Base-by-base conservation (phyloP, 2,113 vertebrate species). In the Murina feae region DNA sequence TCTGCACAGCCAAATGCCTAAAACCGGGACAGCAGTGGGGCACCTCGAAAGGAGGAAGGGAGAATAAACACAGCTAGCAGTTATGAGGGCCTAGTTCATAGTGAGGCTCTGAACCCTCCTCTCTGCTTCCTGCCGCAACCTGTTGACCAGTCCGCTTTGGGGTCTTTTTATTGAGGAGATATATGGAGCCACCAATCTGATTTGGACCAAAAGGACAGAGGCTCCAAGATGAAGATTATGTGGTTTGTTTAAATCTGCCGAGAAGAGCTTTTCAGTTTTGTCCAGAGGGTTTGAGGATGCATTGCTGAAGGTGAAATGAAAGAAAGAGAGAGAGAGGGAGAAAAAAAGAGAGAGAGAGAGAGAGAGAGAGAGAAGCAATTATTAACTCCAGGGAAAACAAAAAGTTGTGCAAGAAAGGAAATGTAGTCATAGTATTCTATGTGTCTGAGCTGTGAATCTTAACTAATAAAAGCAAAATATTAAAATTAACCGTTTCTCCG, bases 321-420 rank as follows among this genome's bases (percentile, higher is more conserved):
- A 85, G 12, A 10, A 66, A 66, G 20, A 47, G 9, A 10, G 28
- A 93, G 93, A 87, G 7, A 55, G 53, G 23, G 53, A n/a, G 14
- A 55, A 55, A 20, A 3, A 63, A 47, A 16, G 16, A 9, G 35
- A 90, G 32, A 55, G 74, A 20, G 5, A 65, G 47, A 16, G 17
- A n/a, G n/a, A 55, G 74, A 14, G 5, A 53, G 53, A 16, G 17
- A 9, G 35, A 87, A 93, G 90, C 35, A 93, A 86, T 47, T 53
- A 74, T 74, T 68, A 94, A 91, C 68, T 91, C 74, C 49, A 83
- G 87, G 74, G 44, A 95, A 93, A 96, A 63, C 63, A 85, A 90
- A 72, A 76, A 65, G 47, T 47, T 63, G 39, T 20, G 53, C 37
- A 89, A 74, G 49, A 89, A 93, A 84, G 32, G 35, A 93, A 89